phyloP scores from a whole-genome alignment of 2,888 invertebrate genomes.

The Metellina segmentata region DNA sequence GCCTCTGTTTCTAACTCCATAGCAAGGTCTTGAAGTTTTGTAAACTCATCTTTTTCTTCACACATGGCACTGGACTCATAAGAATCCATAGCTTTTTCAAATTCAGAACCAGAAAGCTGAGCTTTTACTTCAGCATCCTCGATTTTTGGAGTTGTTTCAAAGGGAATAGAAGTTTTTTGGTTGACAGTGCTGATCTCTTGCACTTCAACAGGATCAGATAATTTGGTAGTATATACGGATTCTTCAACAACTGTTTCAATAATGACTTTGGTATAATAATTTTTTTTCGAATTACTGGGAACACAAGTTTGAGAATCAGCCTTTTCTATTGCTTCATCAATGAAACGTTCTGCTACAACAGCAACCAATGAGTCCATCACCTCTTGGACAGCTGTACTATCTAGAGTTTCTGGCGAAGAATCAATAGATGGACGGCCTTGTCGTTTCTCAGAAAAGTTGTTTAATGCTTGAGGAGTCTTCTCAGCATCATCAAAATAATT shows the following conservation, averaged over 20 bases:
- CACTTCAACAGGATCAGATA: neutral
- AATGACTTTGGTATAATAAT: slow-evolving; percentile 7
- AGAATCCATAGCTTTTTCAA: neutral
- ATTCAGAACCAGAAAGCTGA: neutral
- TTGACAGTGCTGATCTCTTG: neutral
- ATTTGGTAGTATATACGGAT: slow-evolving; percentile 62
- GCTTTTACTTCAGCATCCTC: neutral
- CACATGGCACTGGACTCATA: neutral
- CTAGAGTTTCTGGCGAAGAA: slow-evolving; percentile 78
- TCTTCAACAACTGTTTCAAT: slow-evolving; percentile 58
- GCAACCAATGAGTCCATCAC: slow-evolving; percentile 77
- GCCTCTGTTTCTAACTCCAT: slow-evolving; percentile 67
- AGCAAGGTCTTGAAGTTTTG: slow-evolving; percentile 40
- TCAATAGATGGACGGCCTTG: slow-evolving; percentile 74
- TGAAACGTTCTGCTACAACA: slow-evolving; percentile 75
- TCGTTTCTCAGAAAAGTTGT: neutral
- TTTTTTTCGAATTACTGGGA: slow-evolving; percentile 2
- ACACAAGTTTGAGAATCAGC: neutral
- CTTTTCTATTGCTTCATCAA: slow-evolving; percentile 57
- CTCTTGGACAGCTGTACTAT: slow-evolving; percentile 77
- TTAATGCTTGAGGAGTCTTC: neutral
- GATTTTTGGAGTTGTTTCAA: neutral
- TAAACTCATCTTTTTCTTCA: slow-evolving; percentile 51
- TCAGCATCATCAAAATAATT: slow-evolving; percentile 47
- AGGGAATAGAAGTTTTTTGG: neutral